phyloP scores from a whole-genome alignment of 2,113 vertebrate genomes.

The Cinclus cinclus region DNA sequence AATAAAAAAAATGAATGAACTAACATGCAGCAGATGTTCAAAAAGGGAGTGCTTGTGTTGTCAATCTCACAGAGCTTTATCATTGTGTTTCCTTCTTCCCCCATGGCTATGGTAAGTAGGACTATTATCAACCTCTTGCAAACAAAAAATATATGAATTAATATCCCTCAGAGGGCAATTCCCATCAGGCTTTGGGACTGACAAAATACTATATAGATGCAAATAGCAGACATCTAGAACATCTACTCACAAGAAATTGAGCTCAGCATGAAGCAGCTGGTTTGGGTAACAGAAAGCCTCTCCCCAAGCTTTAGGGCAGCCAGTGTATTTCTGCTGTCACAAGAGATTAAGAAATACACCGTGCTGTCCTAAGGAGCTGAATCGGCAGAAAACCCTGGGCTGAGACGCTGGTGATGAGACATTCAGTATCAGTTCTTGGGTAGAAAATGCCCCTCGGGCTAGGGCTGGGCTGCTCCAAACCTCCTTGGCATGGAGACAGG shows the following conservation, averaged over 20 bases:
- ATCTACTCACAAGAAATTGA: not conserved
- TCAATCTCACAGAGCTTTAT: not conserved
- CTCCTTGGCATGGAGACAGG: not conserved
- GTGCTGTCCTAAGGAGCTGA: not conserved
- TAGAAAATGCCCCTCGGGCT: constrained; percentile 3
- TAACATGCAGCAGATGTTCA: not conserved
- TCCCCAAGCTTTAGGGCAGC: not conserved
- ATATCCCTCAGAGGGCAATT: not conserved
- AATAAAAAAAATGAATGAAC: not conserved
- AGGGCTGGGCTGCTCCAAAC: constrained; percentile 4
- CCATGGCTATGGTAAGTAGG: not conserved
- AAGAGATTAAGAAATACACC: constrained; percentile 13
- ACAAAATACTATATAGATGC: not conserved
- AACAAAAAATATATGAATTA: not conserved
- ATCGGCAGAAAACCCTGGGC: not conserved
- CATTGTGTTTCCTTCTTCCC: not conserved
- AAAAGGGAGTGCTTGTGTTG: not conserved
- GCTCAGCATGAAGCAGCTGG: not conserved
- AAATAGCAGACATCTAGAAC: not conserved
- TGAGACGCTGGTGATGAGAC: not conserved
- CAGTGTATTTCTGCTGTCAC: not conserved
- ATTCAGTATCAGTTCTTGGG: not conserved
- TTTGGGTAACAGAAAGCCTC: not conserved
- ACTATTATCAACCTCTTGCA: not conserved
- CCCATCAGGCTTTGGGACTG: not conserved